Conservation (phyloP, 2,113 vertebrate species). For the Crotophaga sulcirostris region DNA sequence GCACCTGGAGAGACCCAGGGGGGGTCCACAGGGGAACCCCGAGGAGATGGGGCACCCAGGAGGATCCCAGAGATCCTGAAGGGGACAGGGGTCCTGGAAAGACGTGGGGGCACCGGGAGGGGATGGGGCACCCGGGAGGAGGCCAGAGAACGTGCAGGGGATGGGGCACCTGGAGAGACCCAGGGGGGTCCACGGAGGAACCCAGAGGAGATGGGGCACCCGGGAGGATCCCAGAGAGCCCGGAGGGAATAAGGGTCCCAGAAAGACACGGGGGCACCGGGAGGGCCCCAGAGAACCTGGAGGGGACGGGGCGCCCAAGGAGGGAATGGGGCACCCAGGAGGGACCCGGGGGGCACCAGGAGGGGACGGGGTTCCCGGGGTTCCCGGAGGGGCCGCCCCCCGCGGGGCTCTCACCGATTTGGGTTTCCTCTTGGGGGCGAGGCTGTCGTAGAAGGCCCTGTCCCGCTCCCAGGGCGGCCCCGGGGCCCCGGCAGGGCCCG, state of each 20-base stretch:
- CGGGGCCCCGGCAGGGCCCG: background rate
- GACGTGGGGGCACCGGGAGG: no score
- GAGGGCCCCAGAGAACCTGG: background rate
- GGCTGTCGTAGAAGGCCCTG: constrained; percentile 75
- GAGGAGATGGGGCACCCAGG: no score
- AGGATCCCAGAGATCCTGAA: no score
- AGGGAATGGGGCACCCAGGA: background rate
- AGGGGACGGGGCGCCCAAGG: background rate
- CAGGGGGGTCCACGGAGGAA: background rate
- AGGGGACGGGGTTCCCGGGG: no score
- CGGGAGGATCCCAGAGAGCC: no score
- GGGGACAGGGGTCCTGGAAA: no score
- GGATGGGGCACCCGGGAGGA: no score
- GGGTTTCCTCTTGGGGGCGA: constrained; percentile 78
- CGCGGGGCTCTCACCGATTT: constrained; percentile 74
- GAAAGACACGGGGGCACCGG: no score
- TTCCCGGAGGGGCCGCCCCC: background rate
- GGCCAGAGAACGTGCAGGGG: background rate
- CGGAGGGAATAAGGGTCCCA: background rate
- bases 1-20: background rate
- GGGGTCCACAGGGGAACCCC: no score
- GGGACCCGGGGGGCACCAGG: background rate
- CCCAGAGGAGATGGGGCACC: background rate
- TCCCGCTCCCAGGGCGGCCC: constrained; percentile 67
- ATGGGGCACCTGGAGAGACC: no score